Conservation (phyloP, 2,888 invertebrate species). For the Drosophila leonis region DNA sequence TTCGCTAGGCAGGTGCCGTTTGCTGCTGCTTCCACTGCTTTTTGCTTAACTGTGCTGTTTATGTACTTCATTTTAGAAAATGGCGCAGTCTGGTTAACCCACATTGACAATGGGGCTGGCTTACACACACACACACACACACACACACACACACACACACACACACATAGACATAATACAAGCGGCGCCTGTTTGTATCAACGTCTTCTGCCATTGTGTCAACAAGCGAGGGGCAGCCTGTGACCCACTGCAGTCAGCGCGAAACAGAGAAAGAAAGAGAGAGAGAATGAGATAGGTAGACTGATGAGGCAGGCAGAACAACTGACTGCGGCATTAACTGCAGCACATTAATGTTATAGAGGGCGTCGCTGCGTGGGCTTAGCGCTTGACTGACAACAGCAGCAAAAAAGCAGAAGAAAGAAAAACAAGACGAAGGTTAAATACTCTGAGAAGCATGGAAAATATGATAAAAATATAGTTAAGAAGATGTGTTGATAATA, state of each 20-base stretch:
- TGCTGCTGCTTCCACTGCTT: neutral
- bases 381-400: constrained; percentile 53
- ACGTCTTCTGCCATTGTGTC: constrained; percentile 72
- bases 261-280: neutral
- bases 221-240: constrained; percentile 68
- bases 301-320: neutral
- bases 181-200: constrained; percentile 45
- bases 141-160: constrained; percentile 21
- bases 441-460: constrained; percentile 1
- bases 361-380: constrained; percentile 66
- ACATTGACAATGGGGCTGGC: constrained; percentile 69
- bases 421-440: neutral
- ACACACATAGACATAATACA: constrained; percentile 22
- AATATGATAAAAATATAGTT: neutral
- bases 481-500: neutral
- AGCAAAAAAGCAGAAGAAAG: constrained; percentile 20
- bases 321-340: constrained; percentile 69
- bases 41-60: constrained; percentile 14
- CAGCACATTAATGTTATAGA: constrained; percentile 78
- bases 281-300: neutral
- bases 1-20: constrained; percentile 41
- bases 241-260: constrained; percentile 39
- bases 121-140: constrained; percentile 24
- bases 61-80: constrained; percentile 44
- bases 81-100: constrained; percentile 76